Evolutionary conservation across 2,113 vertebrate genomes (phyloP), one percentile per base, ranked within the genome.

Genomic region (Cyprinus carpio): DNA sequence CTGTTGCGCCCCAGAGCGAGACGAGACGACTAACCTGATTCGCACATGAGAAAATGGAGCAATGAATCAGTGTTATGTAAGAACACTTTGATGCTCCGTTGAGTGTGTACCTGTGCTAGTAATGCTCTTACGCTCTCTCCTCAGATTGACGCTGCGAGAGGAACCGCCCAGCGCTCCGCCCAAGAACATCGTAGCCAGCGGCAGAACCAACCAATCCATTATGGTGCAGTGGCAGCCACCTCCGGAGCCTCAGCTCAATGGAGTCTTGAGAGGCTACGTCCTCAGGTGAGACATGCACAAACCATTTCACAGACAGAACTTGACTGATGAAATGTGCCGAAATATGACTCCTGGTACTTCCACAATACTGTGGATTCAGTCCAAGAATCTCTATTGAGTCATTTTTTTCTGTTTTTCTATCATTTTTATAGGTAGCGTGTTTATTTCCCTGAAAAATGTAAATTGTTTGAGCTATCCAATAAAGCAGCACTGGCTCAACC

Each of bases 221-320:
- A 99, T 99, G 97, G 97, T 99, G 15, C 98, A 99, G 92, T 99
- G 98, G 98, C 98, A 99, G 86, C 98, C 97, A 0, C 98, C 98
- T 51, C 96, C 97, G 0, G 98, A 99, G 82, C 95, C 95, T 0
- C 97, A 98, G 88, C 96, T 98, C 71, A 99, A 99, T 0, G 98
- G 98, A 3, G 94, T 97, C 65, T 96, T 99, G 0, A 93, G 96
- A 49, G 98, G 98, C 4, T 99, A 99, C 6, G 91, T 98, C 37
- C 96, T 99, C 31, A 97, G 97, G 98, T 97, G 92, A 89, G 91
- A 75, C 0, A 65, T 11, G 1, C 54, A 0, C 12, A 9, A 75
- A 75, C 15, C 23, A 1, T 6, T 1, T 62, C 65, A 65, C 87
- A 86, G 85, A 85, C 64, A 20, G 27, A 31, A 40, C 29, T n/a